These are phyloP conservation scores for Argya squamiceps DNA, from an alignment of 2,797 vertebrate species.

Conservation along the genomic window DNA sequence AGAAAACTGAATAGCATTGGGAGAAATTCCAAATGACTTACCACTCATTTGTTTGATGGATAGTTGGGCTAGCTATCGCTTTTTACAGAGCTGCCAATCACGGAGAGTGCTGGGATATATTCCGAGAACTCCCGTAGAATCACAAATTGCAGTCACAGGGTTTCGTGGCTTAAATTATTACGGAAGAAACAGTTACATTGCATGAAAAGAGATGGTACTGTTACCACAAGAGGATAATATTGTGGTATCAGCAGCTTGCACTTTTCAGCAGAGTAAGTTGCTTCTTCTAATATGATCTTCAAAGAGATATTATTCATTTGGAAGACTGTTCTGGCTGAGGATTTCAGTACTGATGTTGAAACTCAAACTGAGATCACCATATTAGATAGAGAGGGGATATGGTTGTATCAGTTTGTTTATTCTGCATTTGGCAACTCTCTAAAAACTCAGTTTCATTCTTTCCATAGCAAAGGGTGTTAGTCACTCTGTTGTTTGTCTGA, in stretches of 20 bases:
- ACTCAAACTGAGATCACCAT: slow-evolving; percentile 33
- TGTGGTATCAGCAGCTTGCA: background rate
- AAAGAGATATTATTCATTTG: background rate
- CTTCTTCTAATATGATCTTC: background rate
- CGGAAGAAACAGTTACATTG: background rate
- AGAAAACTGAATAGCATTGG: slow-evolving; percentile 25
- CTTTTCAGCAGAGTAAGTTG: background rate
- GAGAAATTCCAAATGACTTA: slow-evolving; percentile 55
- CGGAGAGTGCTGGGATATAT: background rate
- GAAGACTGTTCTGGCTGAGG: background rate
- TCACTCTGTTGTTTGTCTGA: slow-evolving; percentile 44
- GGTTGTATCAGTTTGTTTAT: slow-evolving; percentile 50
- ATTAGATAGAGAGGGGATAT: background rate
- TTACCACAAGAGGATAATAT: background rate
- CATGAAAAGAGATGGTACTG: background rate
- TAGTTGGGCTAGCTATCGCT: background rate
- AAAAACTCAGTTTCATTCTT: slow-evolving; percentile 49
- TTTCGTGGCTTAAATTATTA: background rate
- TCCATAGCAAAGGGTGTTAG: slow-evolving; percentile 50
- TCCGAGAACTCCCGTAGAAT: background rate
- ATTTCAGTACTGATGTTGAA: slow-evolving; percentile 27
- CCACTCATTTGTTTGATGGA: slow-evolving; percentile 45
- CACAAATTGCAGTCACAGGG: background rate
- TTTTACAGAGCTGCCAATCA: slow-evolving; percentile 54
- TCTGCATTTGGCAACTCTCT: slow-evolving; percentile 35